These are phyloP conservation scores for Bellardia bayeri DNA, from an alignment of 2,888 invertebrate species.

Conservation along the genomic window DNA sequence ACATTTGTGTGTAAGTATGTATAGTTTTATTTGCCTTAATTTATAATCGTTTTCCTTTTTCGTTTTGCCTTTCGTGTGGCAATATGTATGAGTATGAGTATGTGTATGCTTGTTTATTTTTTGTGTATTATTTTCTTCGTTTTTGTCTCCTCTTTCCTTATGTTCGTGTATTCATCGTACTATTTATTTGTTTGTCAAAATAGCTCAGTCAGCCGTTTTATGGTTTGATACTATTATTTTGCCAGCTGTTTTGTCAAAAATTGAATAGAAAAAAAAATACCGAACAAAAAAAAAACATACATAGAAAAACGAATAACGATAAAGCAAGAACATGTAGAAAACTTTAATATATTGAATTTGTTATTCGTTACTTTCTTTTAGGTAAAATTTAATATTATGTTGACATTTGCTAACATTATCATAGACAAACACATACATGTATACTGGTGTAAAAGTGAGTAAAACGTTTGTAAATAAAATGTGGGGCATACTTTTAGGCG, in stretches of 20 bases:
- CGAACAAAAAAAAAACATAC: not conserved
- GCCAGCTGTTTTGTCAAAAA: conserved; percentile 70
- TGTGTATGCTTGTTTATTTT: not conserved
- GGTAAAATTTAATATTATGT: conserved; percentile 55
- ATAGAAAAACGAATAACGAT: conserved; percentile 34
- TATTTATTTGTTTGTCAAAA: conserved; percentile 51
- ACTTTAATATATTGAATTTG: conserved; percentile 50
- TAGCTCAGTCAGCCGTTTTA: conserved; percentile 66
- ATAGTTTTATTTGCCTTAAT: conserved; percentile 39
- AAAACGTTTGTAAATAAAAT: conserved; percentile 1
- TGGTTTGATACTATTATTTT: conserved; percentile 66
- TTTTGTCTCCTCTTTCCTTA: conserved; percentile 32
- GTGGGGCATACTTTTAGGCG: conserved; percentile 57
- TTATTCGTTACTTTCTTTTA: conserved; percentile 40
- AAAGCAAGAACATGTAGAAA: conserved; percentile 24
- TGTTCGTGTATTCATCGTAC: conserved; percentile 25
- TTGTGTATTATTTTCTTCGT: conserved; percentile 27
- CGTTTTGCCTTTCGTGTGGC: conserved; percentile 21
- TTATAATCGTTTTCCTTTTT: conserved; percentile 58
- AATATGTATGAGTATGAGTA: not conserved
- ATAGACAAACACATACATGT: not conserved
- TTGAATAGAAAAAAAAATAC: conserved; percentile 25
- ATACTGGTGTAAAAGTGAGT: not conserved
- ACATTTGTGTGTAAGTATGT: conserved; percentile 11
- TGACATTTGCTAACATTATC: not conserved